A percentile compares a stretch with the other conserved stretches of the same genome.
Evolutionary conservation across 2,888 invertebrate genomes (phyloP).

Genomic region (Leptinotarsa peninsularis): DNA sequence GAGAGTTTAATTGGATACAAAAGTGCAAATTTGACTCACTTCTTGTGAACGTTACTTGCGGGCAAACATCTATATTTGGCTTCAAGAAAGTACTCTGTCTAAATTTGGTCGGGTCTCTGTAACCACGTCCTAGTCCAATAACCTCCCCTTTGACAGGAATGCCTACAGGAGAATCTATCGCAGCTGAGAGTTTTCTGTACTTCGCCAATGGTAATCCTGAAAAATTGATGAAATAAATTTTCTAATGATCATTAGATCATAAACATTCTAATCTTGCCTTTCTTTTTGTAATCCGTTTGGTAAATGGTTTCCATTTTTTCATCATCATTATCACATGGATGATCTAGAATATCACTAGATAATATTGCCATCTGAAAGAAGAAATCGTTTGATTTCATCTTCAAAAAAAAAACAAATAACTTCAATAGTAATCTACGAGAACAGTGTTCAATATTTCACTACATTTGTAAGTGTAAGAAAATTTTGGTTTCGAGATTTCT

Average conservation of each 20-base stretch:
- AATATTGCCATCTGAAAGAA: constrained; percentile 71
- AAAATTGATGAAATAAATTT: constrained; percentile 20
- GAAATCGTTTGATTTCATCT: neutral
- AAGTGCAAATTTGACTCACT: constrained; percentile 52
- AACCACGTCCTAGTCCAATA: constrained; percentile 71
- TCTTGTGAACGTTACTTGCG: constrained; percentile 59
- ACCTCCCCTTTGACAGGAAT: constrained; percentile 71
- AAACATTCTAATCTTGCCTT: constrained; percentile 64
- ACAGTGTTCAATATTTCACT: no score
- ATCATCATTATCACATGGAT: constrained; percentile 73
- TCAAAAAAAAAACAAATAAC: neutral
- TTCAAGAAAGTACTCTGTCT: constrained; percentile 69
- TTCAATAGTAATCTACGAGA: no score
- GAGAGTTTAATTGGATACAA: no score
- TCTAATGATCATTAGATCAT: neutral
- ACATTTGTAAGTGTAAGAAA: no score
- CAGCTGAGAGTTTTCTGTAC: constrained; percentile 72
- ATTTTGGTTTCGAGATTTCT: no score
- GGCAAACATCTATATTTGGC: constrained; percentile 70
- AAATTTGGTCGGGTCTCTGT: constrained; percentile 75
- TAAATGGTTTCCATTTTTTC: constrained; percentile 74
- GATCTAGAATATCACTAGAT: constrained; percentile 73
- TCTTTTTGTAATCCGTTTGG: constrained; percentile 72
- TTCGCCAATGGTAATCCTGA: constrained; percentile 70
- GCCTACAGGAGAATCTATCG: constrained; percentile 72